Evolutionary conservation across 2,888 invertebrate genomes (phyloP).

Genomic region (Phoenoteleia sp.): DNA sequence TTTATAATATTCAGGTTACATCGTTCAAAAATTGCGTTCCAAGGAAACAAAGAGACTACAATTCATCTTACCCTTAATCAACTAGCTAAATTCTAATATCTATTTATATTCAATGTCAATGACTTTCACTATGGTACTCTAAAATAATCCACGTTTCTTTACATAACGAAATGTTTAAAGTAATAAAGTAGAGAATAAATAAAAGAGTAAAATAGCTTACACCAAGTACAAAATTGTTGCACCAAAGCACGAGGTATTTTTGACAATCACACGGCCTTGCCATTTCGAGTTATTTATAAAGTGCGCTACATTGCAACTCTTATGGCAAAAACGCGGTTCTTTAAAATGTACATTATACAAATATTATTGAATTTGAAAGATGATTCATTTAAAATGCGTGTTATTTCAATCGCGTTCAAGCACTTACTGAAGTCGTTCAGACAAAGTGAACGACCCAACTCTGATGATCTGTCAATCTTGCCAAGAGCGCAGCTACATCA

Average conservation of each 20-base stretch:
- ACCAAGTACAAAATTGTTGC: conserved; percentile 56
- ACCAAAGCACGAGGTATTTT: conserved; percentile 58
- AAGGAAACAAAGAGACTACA: no score
- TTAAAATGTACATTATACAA: conserved; percentile 19
- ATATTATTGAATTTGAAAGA: neutral
- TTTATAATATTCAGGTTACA: no score
- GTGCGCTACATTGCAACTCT: conserved; percentile 29
- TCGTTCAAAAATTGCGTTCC: no score
- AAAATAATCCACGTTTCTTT: no score
- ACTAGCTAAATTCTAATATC: neutral
- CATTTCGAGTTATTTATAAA: conserved; percentile 68
- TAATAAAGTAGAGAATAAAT: neutral
- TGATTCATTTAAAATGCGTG: conserved; percentile 31
- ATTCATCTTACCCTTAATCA: no score
- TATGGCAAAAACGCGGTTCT: neutral
- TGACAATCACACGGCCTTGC: conserved; percentile 59
- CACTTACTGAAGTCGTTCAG: conserved; percentile 28
- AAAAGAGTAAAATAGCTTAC: conserved; percentile 53
- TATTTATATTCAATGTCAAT: conserved; percentile 21
- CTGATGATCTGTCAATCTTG: conserved; percentile 39
- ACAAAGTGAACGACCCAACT: conserved; percentile 51
- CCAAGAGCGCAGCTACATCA: conserved; percentile 35
- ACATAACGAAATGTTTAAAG: no score
- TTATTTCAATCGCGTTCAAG: conserved; percentile 39
- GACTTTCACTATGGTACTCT: conserved; percentile 28